Conservation (phyloP, 2,888 invertebrate genomes). For the Furcula furcula region DNA sequence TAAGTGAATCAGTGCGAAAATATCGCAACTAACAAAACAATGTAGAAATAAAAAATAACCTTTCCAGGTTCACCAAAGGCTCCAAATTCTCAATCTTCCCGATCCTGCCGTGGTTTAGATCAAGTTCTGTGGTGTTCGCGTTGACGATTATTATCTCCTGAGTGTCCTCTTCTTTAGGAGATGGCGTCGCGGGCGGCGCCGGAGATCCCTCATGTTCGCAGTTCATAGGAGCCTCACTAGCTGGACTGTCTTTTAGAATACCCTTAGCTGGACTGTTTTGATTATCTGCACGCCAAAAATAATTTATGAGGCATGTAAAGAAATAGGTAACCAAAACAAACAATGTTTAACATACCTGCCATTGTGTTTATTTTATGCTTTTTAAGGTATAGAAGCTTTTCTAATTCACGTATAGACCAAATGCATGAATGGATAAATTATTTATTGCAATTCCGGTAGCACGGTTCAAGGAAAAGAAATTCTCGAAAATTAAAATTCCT, state of each 20-base stretch:
- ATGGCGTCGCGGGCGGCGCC: constrained; percentile 49
- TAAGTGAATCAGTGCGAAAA: not conserved
- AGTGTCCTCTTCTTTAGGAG: constrained; percentile 55
- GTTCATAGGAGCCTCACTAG: constrained; percentile 21
- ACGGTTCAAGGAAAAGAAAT: constrained; percentile 3
- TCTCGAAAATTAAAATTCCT: not conserved
- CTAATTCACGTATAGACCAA: too few species aligned
- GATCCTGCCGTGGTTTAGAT: constrained; percentile 94
- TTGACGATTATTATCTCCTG: constrained; percentile 85
- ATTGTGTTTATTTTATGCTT: too few species aligned
- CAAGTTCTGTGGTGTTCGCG: constrained; percentile 87
- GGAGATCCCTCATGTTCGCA: constrained; percentile 40
- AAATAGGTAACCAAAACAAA: constrained; percentile 2
- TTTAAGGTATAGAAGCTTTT: too few species aligned
- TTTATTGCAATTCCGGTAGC: constrained; percentile 3
- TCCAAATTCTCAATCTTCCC: constrained; percentile 93
- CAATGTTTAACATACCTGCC: constrained; percentile 31
- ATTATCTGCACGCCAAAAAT: constrained; percentile 39
- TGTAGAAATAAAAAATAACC: constrained; percentile 43
- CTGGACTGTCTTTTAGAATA: constrained; percentile 18
- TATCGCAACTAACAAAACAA: not conserved
- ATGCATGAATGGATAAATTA: too few species aligned
- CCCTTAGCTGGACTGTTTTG: constrained; percentile 38
- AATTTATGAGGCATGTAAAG: too few species aligned
- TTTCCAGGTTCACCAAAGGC: constrained; percentile 87